Evolutionary conservation across 1,140 invertebrate species (phyloP).

Genomic region (Nylanderia fulva): DNA sequence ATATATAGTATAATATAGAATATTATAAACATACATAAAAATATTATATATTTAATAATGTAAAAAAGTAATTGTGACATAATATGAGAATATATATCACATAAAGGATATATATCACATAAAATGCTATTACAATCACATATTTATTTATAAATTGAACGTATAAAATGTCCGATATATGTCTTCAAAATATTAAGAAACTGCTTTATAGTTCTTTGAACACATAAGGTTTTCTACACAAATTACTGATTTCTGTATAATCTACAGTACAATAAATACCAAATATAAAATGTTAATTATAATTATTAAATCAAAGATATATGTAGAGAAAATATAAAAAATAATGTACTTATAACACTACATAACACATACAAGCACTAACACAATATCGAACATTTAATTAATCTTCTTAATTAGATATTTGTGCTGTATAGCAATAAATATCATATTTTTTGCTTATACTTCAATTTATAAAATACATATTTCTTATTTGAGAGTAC

Average conservation of each 20-base stretch:
- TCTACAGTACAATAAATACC: background rate
- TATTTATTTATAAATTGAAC: conserved; percentile 27
- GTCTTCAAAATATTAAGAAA: background rate
- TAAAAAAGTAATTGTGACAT: background rate
- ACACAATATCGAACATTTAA: conserved; percentile 12
- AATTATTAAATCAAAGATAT: background rate
- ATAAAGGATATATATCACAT: conserved; percentile 6
- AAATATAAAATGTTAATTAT: conserved; percentile 23
- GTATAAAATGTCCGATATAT: conserved; percentile 20
- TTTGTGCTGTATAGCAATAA: background rate
- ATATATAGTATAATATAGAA: background rate
- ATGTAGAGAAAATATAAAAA: conserved; percentile 6
- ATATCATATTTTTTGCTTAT: background rate
- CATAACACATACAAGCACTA: background rate
- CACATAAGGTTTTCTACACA: background rate
- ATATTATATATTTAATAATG: background rate
- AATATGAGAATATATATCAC: background rate
- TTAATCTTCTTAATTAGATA: background rate
- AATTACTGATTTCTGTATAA: background rate
- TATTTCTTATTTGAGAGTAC: background rate
- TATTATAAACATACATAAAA: background rate
- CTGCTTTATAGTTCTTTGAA: background rate
- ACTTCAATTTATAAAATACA: conserved; percentile 16
- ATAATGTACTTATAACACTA: background rate
- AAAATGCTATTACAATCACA: conserved; percentile 3